Evolutionary conservation across 2,113 vertebrate species (phyloP).

Genomic region (Sylvilagus bachmani): DNA sequence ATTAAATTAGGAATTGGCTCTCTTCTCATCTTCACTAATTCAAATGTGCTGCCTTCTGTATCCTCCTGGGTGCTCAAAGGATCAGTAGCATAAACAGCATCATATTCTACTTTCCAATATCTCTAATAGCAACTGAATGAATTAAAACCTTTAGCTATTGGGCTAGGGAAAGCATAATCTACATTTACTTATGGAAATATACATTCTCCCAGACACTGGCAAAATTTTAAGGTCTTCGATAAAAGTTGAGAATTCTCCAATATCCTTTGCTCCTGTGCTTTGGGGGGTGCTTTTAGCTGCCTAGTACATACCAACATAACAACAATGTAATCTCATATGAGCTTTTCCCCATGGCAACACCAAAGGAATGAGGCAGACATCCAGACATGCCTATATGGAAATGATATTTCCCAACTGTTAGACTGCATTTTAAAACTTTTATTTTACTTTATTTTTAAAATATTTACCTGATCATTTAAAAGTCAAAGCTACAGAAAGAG

Average conservation of each 20-base stretch:
- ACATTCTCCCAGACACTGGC: not conserved
- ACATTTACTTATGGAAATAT: not conserved
- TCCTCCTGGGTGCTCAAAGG: not conserved
- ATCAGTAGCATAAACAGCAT: not conserved
- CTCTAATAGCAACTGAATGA: not conserved
- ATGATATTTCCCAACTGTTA: not conserved
- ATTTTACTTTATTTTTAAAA: no score
- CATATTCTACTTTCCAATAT: not conserved
- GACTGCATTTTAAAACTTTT: not conserved
- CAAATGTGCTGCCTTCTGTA: not conserved
- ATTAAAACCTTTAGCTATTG: not conserved
- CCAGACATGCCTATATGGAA: not conserved
- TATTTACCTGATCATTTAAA: no score
- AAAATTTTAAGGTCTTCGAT: not conserved
- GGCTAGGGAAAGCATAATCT: not conserved
- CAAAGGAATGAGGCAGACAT: not conserved
- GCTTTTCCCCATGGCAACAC: not conserved
- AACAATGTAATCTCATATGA: not conserved
- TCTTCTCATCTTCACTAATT: slow-evolving; percentile 13
- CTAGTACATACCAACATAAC: not conserved
- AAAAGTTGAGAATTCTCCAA: not conserved
- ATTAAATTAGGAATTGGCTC: slow-evolving; percentile 63
- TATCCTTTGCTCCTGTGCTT: not conserved
- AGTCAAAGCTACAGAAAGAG: no score
- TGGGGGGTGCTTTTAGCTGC: not conserved